These are phyloP conservation scores for Aphelocoma coerulescens DNA, from an alignment of 2,113 vertebrate genomes.

Conservation along the genomic window DNA sequence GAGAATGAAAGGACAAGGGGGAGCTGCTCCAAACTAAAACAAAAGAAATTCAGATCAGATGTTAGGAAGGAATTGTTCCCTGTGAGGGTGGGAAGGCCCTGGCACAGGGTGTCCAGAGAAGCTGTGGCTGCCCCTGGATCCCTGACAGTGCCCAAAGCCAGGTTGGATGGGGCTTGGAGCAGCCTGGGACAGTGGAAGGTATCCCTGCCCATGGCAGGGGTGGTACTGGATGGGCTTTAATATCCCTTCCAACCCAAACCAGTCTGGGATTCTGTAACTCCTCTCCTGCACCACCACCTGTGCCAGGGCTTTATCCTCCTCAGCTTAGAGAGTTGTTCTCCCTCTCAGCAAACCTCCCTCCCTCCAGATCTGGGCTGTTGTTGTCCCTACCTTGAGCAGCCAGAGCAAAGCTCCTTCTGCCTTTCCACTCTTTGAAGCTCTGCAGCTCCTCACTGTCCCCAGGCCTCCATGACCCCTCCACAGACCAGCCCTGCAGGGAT, in stretches of 20 bases:
- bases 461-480: accelerated
- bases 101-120: not conserved
- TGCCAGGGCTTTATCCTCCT: not conserved
- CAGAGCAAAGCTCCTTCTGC: not conserved
- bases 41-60: not conserved
- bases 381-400: not conserved
- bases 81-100: not conserved
- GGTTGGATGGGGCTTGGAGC: accelerated
- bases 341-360: not conserved
- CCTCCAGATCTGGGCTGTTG: not conserved
- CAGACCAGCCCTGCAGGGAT: not conserved
- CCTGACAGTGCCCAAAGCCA: not conserved
- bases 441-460: not conserved
- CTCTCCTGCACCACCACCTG: not conserved
- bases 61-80: not conserved
- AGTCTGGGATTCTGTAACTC: not conserved
- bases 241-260: not conserved
- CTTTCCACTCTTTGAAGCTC: not conserved
- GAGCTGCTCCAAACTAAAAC: not conserved
- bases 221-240: not conserved
- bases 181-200: not conserved
- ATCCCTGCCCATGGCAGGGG: not conserved
- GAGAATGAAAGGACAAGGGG: not conserved
- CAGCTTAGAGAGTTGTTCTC: not conserved
- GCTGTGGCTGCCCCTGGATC: not conserved